Conservation (phyloP, 1,140 invertebrate genomes). For the Homarus americanus region DNA sequence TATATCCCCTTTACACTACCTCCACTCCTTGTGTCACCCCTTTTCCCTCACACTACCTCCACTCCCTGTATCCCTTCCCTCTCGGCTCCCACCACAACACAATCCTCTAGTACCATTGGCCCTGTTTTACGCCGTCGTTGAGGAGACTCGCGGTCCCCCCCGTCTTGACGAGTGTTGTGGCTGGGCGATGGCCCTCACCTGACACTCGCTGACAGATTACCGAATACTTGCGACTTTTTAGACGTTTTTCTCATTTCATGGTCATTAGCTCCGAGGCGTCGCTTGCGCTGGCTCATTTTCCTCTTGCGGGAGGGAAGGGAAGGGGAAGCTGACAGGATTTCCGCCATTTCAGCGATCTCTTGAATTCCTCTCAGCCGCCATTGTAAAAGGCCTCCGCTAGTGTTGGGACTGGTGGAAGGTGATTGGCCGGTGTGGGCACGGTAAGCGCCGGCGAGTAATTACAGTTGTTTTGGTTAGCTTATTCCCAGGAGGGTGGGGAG, state of each 20-base stretch:
- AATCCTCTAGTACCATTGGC: no score
- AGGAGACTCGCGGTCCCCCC: no score
- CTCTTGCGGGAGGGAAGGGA: not conserved
- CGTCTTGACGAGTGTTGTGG: no score
- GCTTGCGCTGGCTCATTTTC: not conserved
- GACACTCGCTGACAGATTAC: constrained; percentile 5
- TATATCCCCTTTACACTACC: no score
- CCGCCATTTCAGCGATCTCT: not conserved
- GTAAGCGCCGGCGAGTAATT: not conserved
- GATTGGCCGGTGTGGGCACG: not conserved
- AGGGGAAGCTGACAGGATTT: not conserved
- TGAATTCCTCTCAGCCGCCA: not conserved
- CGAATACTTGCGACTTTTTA: not conserved
- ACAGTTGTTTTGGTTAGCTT: not conserved
- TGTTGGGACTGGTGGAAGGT: not conserved
- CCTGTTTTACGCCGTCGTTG: no score
- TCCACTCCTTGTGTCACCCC: no score
- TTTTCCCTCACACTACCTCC: no score
- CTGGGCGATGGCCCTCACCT: not conserved
- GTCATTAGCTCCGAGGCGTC: constrained; percentile 15
- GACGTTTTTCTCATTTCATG: constrained; percentile 23
- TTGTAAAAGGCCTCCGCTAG: not conserved
- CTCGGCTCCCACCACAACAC: no score
- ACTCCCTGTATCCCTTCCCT: no score
- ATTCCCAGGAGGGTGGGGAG: not conserved